Evolutionary conservation across 2,888 invertebrate species (phyloP).

Genomic region (Epirrhoe tristata): DNA sequence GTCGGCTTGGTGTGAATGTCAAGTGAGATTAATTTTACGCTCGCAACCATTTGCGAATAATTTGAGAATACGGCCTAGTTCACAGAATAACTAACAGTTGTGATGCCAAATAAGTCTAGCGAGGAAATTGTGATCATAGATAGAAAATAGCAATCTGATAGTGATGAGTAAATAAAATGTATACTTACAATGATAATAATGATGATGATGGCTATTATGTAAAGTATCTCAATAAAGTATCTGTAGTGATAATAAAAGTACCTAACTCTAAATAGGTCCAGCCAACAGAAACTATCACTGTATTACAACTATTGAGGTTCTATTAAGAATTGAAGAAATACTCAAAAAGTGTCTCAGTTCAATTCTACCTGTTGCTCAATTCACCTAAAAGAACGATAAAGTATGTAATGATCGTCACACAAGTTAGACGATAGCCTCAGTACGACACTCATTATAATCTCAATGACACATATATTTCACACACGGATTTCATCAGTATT

Average conservation of each 20-base stretch:
- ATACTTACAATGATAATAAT: not conserved
- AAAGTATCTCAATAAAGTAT: no score
- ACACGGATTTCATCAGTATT: not conserved
- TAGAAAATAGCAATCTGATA: not conserved
- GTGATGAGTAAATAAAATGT: not conserved
- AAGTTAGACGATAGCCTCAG: not conserved
- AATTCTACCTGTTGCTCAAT: not conserved
- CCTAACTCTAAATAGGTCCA: no score
- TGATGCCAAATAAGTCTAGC: not conserved
- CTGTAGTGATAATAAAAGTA: no score
- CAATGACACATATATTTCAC: not conserved
- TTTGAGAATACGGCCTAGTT: slow-evolving; percentile 14
- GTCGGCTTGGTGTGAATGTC: slow-evolving; percentile 12
- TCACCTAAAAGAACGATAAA: not conserved
- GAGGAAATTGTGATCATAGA: not conserved
- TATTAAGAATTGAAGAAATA: not conserved
- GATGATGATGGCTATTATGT: no score
- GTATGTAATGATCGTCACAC: not conserved
- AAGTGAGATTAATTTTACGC: slow-evolving; percentile 30
- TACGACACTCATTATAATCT: not conserved
- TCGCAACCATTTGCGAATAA: slow-evolving; percentile 26
- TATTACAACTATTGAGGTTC: not conserved
- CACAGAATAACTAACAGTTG: not conserved
- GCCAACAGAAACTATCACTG: no score
- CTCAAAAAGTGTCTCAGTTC: not conserved